Evolutionary conservation across 2,888 invertebrate species (phyloP).

Genomic region (Drosophila prostipennis): DNA sequence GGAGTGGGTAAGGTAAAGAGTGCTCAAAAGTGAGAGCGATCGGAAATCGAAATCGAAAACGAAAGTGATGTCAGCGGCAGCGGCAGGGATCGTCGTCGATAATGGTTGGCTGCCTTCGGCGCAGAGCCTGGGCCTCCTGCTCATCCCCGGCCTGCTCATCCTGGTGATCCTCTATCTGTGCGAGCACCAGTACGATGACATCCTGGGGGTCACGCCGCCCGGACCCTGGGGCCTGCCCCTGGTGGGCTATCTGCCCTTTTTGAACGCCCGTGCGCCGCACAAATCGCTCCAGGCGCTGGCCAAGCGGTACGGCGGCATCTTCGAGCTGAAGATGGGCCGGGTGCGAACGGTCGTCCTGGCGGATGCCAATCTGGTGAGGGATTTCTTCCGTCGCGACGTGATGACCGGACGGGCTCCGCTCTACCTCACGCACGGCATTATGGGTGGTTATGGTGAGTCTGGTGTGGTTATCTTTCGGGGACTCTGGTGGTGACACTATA

Average conservation of each 20-base stretch:
- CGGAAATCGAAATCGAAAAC: too few species aligned
- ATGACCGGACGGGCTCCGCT: conserved; percentile 91
- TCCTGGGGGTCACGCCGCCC: conserved; percentile 85
- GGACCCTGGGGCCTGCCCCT: conserved; percentile 91
- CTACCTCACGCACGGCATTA: conserved; percentile 93
- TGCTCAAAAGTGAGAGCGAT: conserved; percentile 14
- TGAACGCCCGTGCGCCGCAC: conserved; percentile 89
- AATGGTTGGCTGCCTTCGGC: conserved; percentile 3
- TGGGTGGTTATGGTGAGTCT: conserved; percentile 93
- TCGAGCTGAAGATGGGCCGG: conserved; percentile 90
- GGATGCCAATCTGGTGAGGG: conserved; percentile 89
- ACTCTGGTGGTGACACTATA: neutral
- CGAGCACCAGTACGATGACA: conserved; percentile 52
- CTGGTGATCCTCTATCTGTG: conserved; percentile 51
- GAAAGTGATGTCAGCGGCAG: too few species aligned
- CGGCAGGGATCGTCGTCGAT: neutral
- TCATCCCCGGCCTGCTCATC: conserved; percentile 38
- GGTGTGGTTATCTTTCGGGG: rapidly evolving
- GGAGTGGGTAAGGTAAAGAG: neutral
- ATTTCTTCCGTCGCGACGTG: conserved; percentile 89
- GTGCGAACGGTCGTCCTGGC: conserved; percentile 91
- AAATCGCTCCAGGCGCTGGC: conserved; percentile 88
- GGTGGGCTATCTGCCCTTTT: conserved; percentile 91
- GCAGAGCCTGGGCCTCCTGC: conserved; percentile 10
- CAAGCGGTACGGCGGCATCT: conserved; percentile 90